Evolutionary conservation across 2,888 invertebrate species (phyloP), one percentile per base, ranked within the genome.

Genomic region (Drosophila algonquin): DNA sequence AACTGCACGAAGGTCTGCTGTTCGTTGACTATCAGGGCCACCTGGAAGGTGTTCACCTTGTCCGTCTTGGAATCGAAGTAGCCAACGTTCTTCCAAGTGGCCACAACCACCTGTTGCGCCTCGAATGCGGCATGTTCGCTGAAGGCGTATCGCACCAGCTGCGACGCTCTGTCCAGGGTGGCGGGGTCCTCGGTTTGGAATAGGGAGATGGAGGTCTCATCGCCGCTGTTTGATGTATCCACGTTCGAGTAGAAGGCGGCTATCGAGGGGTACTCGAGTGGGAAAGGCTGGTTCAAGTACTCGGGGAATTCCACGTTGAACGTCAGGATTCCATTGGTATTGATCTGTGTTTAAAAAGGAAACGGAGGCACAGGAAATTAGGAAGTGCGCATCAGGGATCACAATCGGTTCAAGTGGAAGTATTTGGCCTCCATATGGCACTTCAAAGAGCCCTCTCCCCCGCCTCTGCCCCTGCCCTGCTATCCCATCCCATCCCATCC

Each of bases 211-310:
- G 93, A 92, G 12, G 98, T 97, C 0, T 94, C 93, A 10, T 91
- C 90, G 14, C 77, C 81, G 14, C 76, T 82, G 62, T 70, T 76
- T 1, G 95, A 94, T 0, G 96, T 97, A 90, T 99, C 98, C 5
- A 98, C 94, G 91, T 99, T 98, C 0, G 97, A 95, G 91, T 98
- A 98, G 82, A 98, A 95, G 0, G 97, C 97, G 0, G 98, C 97
- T 81, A 99, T 97, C 1, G 97, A 94, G 0, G 98, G 96, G 91
- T 97, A 97, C 75, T 96, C 97, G 81, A 98, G 93, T 0, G 98
- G 98, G 91, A 98, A 97, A 87, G 98, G 96, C 40, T 96, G 95
- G 91, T 98, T 98, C 87, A 97, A 94, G 91, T 97, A 98, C 57
- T 94, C 94, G 8, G 97, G 95, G 76, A 98, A 95, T 81, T 98